Base-by-base conservation (phyloP, 2,888 invertebrate species). In the Aproaerema taeniolella region DNA sequence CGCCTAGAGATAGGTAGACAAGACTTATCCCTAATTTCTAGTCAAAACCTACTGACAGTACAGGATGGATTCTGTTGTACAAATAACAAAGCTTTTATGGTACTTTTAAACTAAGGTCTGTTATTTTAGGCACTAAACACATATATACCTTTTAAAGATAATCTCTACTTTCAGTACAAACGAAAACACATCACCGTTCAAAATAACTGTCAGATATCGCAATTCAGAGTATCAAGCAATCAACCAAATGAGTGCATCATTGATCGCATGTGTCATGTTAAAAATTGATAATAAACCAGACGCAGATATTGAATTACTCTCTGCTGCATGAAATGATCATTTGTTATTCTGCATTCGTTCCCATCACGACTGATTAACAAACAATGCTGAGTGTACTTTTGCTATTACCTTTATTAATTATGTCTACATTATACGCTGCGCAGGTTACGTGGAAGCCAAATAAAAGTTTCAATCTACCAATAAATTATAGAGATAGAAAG, bases 391-490 rank as follows among this genome's bases (percentile, higher is more conserved):
- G 36, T 11, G 32, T 29, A 17, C 38, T 39, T 39, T 7, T 39
- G n/a, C 8, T 42, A 10, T 41, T 41, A 4, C 35, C 26, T 26
- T 13, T 42, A 10, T 41, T 41, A 4, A 39, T 30, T 26, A 17
- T 12, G 5, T 48, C 61, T 41, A 40, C 61, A 26, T 52, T 66
- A 39, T 62, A 59, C 13, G 49, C 73, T 12, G 47, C 67, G 14
- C 49, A 59, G 33, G 83, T 85, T 8, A 73, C 66, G 53, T 85
- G 80, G 79, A 48, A 74, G 29, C 79, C 80, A 2, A 77, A 71
- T 41, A 62, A 67, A 9, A 76, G 69, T 45, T 80, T 82, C 47
- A 74, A 75, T 45, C 46, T 78, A 39, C 62, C 81, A 1, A 55
- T 46, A 7, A 85, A 78, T 49, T 85, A 73, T 40, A 68, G 69